Base-by-base conservation (phyloP, 2,888 invertebrate species). In the Cordilura impudica region DNA sequence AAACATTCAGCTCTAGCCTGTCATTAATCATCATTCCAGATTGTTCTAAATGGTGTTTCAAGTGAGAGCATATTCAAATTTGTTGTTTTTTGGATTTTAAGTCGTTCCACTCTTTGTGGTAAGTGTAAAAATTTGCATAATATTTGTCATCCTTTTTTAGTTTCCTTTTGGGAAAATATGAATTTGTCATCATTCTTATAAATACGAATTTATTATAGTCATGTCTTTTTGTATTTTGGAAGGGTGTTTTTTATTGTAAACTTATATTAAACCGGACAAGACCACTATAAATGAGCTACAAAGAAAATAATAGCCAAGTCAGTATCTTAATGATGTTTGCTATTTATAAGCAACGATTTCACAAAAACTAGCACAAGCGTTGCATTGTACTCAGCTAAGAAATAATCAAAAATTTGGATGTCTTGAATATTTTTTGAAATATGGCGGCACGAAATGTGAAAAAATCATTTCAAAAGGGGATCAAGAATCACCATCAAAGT, bases 11-110 rank as follows among this genome's bases (percentile, higher is more conserved):
- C 54, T 45, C 7, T 26, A 4, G 31, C 58, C 49, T 67, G 65
- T 53, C 79, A 79, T 79, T 79, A 79, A 79, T 79, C 79, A 79
- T 75, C 67, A 63, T 61, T 18, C 29, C 49, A 56, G 65, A 61
- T 66, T 61, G 58, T 61, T 43, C 63, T 31, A 58, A 63, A 63
- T 69, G 43, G 26, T 63, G 18, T 56, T 31, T 56, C 54, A 56
- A 69, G 43, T 21, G 45, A 39, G 23, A 49, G 39, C 56, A 69
- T 43, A 70, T 43, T 58, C 69, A 10, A 10, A 5, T 35, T 35
- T 16, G 39, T n/a, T 54, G 16, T 49, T 23, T 58, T 29, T 51
- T 23, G 43, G 1, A 2, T 61, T 47, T n/a, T 5, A 19, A 2
- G 56, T 14, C 39, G 71, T 51, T 6, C 56, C 5, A 16, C 53